Percentiles rank a stretch among this genome's conserved stretches.
These are phyloP conservation scores for Atlantisia rogersi DNA, from an alignment of 2,113 vertebrate genomes.

Conservation along the genomic window DNA sequence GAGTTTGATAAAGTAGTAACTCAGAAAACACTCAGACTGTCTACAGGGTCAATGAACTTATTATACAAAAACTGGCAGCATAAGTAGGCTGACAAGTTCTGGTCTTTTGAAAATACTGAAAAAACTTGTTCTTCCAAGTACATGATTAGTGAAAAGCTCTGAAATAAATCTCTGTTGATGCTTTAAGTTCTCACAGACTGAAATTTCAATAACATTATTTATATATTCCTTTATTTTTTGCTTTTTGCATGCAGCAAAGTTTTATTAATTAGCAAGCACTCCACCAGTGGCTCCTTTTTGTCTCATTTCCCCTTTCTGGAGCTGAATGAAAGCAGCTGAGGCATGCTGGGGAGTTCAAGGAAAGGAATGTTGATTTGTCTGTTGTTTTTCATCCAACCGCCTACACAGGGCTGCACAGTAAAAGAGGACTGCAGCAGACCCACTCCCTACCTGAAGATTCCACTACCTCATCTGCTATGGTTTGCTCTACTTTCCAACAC, in stretches of 20 bases:
- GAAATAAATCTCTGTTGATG: background rate
- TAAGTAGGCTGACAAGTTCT: background rate
- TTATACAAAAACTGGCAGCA: slow-evolving; percentile 33
- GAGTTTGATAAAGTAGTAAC: slow-evolving; percentile 41
- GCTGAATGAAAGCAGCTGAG: slow-evolving; percentile 70
- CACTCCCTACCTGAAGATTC: background rate
- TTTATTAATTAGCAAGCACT: slow-evolving; percentile 73
- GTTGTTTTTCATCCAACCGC: slow-evolving; percentile 50
- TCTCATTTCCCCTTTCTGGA: slow-evolving; percentile 54
- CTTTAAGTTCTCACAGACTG: background rate
- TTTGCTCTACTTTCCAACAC: background rate
- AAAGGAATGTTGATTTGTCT: slow-evolving; percentile 62
- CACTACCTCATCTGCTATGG: background rate
- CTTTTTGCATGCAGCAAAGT: slow-evolving; percentile 9
- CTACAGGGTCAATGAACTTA: slow-evolving; percentile 34
- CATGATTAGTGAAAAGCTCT: background rate
- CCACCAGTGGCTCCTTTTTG: slow-evolving; percentile 42
- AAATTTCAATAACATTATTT: background rate
- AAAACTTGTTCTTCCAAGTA: background rate
- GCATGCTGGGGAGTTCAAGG: slow-evolving; percentile 33
- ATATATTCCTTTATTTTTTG: slow-evolving; percentile 34
- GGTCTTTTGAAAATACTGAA: slow-evolving; percentile 9
- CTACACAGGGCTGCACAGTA: background rate
- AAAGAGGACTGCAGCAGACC: background rate
- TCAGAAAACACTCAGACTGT: slow-evolving; percentile 46